Base-by-base conservation (phyloP, 2,113 vertebrate species). In the Propithecus coquereli region DNA sequence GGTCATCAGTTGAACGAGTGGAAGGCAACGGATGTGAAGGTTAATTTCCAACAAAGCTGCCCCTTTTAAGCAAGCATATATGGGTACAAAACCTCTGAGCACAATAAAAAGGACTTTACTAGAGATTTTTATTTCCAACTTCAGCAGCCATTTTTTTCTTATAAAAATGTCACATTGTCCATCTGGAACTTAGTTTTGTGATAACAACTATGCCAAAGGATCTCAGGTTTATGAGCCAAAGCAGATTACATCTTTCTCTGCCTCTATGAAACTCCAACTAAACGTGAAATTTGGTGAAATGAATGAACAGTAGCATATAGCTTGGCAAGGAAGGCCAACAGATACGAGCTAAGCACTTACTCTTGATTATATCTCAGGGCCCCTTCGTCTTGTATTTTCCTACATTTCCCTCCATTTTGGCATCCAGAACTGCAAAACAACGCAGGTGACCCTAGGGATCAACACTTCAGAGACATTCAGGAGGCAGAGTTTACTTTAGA, bases 121-220 rank as follows among this genome's bases (percentile, higher is more conserved):
- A 76, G 45, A 52, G 22, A 83, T 13, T 74, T 61, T 70, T 57
- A 85, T 86, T 94, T 80, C 20, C 32, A 76, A 81, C 7, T 27
- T 88, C 8, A 80, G 17, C 45, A 95, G 65, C 5, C 59, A 94
- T 74, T 91, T 85, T 85, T 50, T 90, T 92, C 87, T 61, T 95
- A 74, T 76, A 81, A 80, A 96, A 92, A 84, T 92, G 50, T 87
- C 45, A 57, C 2, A 17, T 25, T 95, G 70, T 94, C 68, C 76
- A 77, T 96, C 76, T 94, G 70, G 84, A 95, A 85, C 87, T 95
- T 66, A 66, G 34, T 73, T 92, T 87, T 80, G 23, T 87, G 87
- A 91, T 87, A 87, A 92, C 61, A 96, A 83, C 25, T 84, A 47
- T 71, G 70, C 52, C 68, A 68, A 94, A 84, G 34, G 79, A 76